Evolutionary conservation across 2,888 invertebrate species (phyloP), one percentile per base, ranked within the genome.

Genomic region (Nephrotoma flavescens): DNA sequence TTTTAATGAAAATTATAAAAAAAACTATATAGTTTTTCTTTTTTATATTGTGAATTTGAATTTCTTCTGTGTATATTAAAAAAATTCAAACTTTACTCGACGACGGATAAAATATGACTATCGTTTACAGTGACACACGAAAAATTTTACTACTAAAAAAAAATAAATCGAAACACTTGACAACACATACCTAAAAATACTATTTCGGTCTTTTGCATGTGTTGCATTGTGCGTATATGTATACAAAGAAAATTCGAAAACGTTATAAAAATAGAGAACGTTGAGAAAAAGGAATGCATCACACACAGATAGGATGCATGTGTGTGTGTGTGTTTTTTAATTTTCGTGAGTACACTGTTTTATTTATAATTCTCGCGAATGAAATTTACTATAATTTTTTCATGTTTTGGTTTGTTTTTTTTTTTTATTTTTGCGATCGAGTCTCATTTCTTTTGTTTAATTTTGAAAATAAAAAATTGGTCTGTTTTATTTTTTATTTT

Each of bases 21-120:
- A 71, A 71, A 71, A 71, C 71, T 52, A 52, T 31, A 31, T 71
- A 57, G 71, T 71, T 71, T 71, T 71, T 9, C 71, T 71, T 71
- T 71, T 71, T 71, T 47, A 31, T 71, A 31, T 71, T 71, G 44
- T 44, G 31, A 31, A 31, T 31, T 71, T 71, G 71, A 71, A 71
- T 71, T 71, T 71, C 7, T 71, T 71, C 31, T 15, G 9, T 71
- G 6, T 44, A 31, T 31, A 31, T 71, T 31, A 19, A 31, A 31
- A 19, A 71, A 71, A 71, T 71, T 71, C 31, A 31, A 84, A 84
- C 84, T 84, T 84, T 42, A 84, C 84, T 84, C 84, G 15, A 84
- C 84, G 84, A 84, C 84, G 84, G 84, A 84, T 84, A 84, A 84
- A 42, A 84, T 84, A 84, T 84, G 84, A 84, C 84, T 84, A 42